Evolutionary conservation across 2,888 invertebrate species (phyloP).

Genomic region (Sinotaia quadrata): DNA sequence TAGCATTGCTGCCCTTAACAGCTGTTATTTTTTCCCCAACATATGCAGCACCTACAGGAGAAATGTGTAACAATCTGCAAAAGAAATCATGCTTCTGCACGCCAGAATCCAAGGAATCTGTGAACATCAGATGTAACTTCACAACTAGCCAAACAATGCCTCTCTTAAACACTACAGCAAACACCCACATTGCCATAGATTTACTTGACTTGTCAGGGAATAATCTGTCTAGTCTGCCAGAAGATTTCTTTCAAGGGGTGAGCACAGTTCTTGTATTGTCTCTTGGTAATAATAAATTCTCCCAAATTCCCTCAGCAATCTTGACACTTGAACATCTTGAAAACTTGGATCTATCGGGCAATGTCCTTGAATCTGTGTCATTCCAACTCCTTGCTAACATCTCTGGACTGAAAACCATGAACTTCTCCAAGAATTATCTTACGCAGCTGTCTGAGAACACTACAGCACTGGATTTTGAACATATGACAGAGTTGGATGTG

Average conservation of each 20-base stretch:
- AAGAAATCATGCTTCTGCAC: neutral
- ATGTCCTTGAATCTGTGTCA: slow-evolving; percentile 15
- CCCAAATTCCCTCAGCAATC: slow-evolving; percentile 5
- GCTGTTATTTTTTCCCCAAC: too few species aligned
- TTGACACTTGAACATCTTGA: neutral
- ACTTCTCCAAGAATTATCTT: slow-evolving; percentile 27
- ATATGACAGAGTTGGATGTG: neutral
- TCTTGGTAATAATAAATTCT: slow-evolving; percentile 27
- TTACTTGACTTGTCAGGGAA: slow-evolving; percentile 27
- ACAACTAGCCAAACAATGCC: neutral
- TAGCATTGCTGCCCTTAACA: too few species aligned
- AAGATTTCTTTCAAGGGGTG: slow-evolving; percentile 25
- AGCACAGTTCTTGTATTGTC: slow-evolving; percentile 2
- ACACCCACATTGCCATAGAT: neutral
- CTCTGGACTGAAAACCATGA: slow-evolving; percentile 3
- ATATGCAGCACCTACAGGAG: neutral
- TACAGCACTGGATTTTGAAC: neutral
- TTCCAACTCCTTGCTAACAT: neutral
- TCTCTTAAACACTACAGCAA: neutral
- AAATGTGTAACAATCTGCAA: too few species aligned
- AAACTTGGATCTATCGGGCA: slow-evolving; percentile 19
- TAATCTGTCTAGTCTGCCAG: slow-evolving; percentile 22
- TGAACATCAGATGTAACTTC: neutral
- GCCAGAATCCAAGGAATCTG: neutral
- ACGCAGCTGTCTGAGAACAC: neutral